Conservation (phyloP, 1,140 invertebrate genomes). For the Leguminivora glycinivorella region DNA sequence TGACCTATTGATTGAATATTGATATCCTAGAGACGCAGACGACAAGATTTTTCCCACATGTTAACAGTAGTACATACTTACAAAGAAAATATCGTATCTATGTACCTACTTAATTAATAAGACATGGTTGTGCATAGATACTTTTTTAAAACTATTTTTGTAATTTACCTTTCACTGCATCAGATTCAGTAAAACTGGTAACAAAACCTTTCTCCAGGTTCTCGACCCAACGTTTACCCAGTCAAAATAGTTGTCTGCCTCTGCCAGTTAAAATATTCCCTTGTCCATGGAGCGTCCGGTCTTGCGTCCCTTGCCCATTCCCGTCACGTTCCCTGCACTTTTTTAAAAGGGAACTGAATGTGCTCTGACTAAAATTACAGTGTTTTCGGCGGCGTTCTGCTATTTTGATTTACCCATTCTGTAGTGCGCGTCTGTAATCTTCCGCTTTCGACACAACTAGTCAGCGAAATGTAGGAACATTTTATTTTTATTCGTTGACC, state of each 20-base stretch:
- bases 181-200: background rate
- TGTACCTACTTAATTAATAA: too few species aligned
- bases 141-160: too few species aligned
- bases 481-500: too few species aligned
- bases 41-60: too few species aligned
- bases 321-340: constrained; percentile 58
- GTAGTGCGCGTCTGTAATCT: constrained; percentile 13
- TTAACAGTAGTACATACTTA: too few species aligned
- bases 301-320: constrained; percentile 44
- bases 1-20: too few species aligned
- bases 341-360: constrained; percentile 60
- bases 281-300: constrained; percentile 57
- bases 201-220: background rate
- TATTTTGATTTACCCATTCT: constrained; percentile 68
- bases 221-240: background rate
- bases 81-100: too few species aligned
- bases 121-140: too few species aligned
- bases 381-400: constrained; percentile 56
- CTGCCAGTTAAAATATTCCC: constrained; percentile 57
- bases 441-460: background rate
- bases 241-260: constrained; percentile 40
- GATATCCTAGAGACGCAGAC: too few species aligned
- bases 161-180: too few species aligned
- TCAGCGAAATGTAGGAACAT: background rate
- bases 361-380: constrained; percentile 70